A percentile compares a stretch with the other conserved stretches of the same genome.
These are phyloP conservation scores for Homalodisca vitripennis DNA, from an alignment of 1,140 invertebrate genomes.

Conservation along the genomic window DNA sequence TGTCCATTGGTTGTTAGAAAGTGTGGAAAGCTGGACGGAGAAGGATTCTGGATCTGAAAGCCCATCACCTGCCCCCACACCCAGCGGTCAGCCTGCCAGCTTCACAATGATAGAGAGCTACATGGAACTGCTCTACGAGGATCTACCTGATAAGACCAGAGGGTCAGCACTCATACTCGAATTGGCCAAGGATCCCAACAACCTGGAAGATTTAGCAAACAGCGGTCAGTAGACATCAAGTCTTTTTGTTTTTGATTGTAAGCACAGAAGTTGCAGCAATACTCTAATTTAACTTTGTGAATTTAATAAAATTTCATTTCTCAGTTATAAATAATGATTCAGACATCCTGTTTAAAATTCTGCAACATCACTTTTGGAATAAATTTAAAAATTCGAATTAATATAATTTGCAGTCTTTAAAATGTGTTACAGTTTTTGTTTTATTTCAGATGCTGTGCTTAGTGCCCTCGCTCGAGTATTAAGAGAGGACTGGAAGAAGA, in stretches of 20 bases:
- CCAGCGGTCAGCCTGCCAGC: constrained; percentile 52
- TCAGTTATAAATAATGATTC: too few relatives aligned
- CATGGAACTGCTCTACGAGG: constrained; percentile 96
- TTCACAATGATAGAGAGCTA: constrained; percentile 90
- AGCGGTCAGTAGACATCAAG: constrained; percentile 86
- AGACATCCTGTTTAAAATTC: too few relatives aligned
- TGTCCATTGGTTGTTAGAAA: too few relatives aligned
- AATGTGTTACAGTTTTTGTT: too few relatives aligned
- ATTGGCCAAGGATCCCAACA: constrained; percentile 88
- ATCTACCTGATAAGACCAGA: constrained; percentile 88
- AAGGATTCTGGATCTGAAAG: constrained; percentile 29
- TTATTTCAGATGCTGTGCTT: constrained; percentile 90
- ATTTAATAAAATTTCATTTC: too few relatives aligned
- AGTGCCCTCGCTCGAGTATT: constrained; percentile 93
- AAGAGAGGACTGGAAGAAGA: constrained; percentile 95
- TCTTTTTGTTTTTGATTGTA: too few relatives aligned
- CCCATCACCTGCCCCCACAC: constrained; percentile 23
- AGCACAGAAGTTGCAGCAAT: too few relatives aligned
- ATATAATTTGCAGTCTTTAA: too few relatives aligned
- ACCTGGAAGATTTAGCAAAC: constrained; percentile 88
- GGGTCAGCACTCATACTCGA: constrained; percentile 90
- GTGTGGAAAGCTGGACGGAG: constrained; percentile 12
- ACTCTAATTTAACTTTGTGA: too few relatives aligned
- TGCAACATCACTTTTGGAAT: too few relatives aligned
- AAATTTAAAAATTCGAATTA: too few relatives aligned